These are phyloP conservation scores for Drosophila koepferae DNA, from an alignment of 2,888 invertebrate species.

Conservation along the genomic window DNA sequence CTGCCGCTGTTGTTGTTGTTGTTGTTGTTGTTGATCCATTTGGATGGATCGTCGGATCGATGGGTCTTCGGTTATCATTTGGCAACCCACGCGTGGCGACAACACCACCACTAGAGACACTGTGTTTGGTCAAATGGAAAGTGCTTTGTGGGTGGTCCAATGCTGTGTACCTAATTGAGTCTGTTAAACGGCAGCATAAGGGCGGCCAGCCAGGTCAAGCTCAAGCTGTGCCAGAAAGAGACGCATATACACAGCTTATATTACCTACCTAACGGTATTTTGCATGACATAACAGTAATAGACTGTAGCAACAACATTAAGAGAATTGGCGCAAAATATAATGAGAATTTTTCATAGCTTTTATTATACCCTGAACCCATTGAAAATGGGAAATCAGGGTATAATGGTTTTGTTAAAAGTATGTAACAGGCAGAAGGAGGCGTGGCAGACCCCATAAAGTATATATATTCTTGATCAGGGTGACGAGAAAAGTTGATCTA, in stretches of 20 bases:
- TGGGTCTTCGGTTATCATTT: constrained; percentile 77
- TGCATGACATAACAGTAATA: neutral
- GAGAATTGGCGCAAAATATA: no score
- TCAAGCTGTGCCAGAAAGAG: neutral
- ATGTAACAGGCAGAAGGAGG: no score
- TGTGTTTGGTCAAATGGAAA: constrained; percentile 56
- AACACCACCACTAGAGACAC: constrained; percentile 48
- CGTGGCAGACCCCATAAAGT: no score
- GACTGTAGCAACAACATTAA: neutral
- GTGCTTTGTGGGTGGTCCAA: constrained; percentile 62
- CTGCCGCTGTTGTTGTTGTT: constrained; percentile 30
- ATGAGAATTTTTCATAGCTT: no score
- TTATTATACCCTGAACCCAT: no score
- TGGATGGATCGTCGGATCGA: constrained; percentile 59
- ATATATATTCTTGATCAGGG: no score
- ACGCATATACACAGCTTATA: neutral
- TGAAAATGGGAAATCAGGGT: no score
- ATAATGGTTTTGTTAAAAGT: no score
- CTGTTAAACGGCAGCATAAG: constrained; percentile 31
- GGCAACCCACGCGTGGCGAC: constrained; percentile 77
- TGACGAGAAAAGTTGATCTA: no score
- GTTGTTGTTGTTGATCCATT: constrained; percentile 48
- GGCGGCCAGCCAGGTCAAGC: constrained; percentile 13
- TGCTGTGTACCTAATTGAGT: constrained; percentile 34
- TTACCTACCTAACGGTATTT: constrained; percentile 2